Conservation (phyloP, 1,140 invertebrate species). For the Plectus sambesii region DNA sequence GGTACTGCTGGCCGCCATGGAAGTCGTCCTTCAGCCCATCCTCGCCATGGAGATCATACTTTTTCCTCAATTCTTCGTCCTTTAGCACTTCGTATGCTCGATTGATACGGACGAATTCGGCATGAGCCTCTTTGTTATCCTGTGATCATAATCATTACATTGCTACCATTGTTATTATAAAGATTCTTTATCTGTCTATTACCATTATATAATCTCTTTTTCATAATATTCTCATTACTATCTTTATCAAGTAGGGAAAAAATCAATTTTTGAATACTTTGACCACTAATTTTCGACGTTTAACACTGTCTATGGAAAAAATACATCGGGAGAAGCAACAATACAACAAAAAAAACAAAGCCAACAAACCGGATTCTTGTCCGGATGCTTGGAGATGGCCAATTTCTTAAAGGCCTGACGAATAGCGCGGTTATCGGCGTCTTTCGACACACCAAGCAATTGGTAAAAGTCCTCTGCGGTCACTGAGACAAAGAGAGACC, state of each 20-base stretch:
- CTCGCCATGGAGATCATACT: conserved; percentile 69
- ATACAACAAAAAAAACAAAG: neutral
- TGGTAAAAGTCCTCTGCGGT: conserved; percentile 54
- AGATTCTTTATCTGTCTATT: no score
- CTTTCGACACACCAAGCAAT: conserved; percentile 58
- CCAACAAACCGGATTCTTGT: conserved; percentile 62
- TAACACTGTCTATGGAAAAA: neutral
- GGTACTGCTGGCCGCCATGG: conserved; percentile 54
- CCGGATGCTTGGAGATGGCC: conserved; percentile 66
- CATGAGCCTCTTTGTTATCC: conserved; percentile 62
- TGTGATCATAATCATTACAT: no score
- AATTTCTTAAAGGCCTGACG: conserved; percentile 68
- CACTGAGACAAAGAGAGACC: no score
- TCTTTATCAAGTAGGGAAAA: no score
- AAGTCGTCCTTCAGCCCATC: conserved; percentile 54
- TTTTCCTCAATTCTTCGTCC: conserved; percentile 63
- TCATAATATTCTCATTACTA: no score
- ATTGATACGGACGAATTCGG: conserved; percentile 64
- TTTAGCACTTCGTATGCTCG: conserved; percentile 72
- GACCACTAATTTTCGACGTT: conserved; percentile 5
- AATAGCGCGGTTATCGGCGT: conserved; percentile 63
- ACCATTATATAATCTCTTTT: no score
- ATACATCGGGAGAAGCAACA: neutral
- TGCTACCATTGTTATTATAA: conserved; percentile 18
- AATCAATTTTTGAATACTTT: conserved; percentile 2